Percentiles rank a stretch among this genome's conserved stretches.
phyloP scores from a whole-genome alignment of 2,113 vertebrate species.

The Oncorhynchus tshawytscha region DNA sequence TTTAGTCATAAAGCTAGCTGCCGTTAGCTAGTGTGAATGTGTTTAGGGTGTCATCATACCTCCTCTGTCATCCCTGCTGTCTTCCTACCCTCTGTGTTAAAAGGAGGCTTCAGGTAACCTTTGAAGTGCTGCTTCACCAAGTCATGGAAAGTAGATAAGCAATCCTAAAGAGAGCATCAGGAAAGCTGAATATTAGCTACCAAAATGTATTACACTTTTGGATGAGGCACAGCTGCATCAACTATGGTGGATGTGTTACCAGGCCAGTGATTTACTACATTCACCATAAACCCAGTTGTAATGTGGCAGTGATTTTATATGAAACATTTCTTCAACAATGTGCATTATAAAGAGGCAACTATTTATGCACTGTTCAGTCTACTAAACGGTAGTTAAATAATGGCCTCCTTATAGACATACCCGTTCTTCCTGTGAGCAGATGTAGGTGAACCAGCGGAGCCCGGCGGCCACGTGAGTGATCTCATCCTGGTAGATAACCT shows the following conservation, averaged over 20 bases:
- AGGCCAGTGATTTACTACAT: too few species aligned
- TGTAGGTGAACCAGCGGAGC: constrained; percentile 66
- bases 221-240: neutral
- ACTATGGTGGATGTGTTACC: too few species aligned
- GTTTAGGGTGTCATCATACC: constrained; percentile 34
- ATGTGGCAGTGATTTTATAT: too few species aligned
- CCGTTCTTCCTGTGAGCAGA: constrained; percentile 56
- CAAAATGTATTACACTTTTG: neutral
- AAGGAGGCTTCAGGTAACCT: constrained; percentile 68
- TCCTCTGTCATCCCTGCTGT: constrained; percentile 67
- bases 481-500: constrained; percentile 66
- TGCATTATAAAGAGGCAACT: too few species aligned
- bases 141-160: constrained; percentile 63
- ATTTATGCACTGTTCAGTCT: too few species aligned
- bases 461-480: constrained; percentile 69
- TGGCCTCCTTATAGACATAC: constrained; percentile 20
- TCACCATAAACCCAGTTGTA: too few species aligned
- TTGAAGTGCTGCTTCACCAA: constrained; percentile 66
- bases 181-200: neutral
- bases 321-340: too few species aligned
- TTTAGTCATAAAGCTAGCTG: too few species aligned
- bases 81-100: constrained; percentile 63
- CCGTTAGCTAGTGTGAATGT: too few species aligned
- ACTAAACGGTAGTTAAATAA: neutral
- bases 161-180: constrained; percentile 43